Evolutionary conservation across 2,888 invertebrate genomes (phyloP).

Genomic region (Netelia fuscicornis): DNA sequence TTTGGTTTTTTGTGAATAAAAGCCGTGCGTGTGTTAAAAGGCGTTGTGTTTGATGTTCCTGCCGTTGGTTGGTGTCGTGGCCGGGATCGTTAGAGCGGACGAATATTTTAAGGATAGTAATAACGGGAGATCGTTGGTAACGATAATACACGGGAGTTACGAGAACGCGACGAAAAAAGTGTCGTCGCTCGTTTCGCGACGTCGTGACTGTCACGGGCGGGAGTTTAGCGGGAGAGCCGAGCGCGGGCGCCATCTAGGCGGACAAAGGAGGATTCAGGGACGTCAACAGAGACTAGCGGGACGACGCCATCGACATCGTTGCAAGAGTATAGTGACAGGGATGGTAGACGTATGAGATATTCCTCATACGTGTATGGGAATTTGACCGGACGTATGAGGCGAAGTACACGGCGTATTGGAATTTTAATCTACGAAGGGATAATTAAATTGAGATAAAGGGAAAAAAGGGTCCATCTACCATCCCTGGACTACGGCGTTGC

Average conservation of each 20-base stretch:
- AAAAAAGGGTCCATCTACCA: too few relatives aligned
- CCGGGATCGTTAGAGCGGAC: constrained; percentile 60
- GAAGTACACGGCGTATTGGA: too few relatives aligned
- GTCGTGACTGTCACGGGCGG: constrained; percentile 17
- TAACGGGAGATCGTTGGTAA: background rate
- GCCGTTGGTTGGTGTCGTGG: constrained; percentile 50
- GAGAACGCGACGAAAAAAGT: constrained; percentile 24
- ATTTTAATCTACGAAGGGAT: too few relatives aligned
- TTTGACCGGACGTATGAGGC: too few relatives aligned
- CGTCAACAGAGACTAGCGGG: constrained; percentile 33
- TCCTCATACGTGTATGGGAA: too few relatives aligned
- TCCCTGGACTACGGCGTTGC: background rate
- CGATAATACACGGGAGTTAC: background rate
- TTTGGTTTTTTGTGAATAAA: background rate
- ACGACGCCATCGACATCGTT: constrained; percentile 57
- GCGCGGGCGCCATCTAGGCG: constrained; percentile 60
- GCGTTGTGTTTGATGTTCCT: constrained; percentile 63
- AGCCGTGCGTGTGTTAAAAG: background rate
- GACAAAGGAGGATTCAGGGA: constrained; percentile 1
- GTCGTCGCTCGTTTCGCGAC: constrained; percentile 32
- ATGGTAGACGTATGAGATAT: too few relatives aligned
- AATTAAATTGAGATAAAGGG: too few relatives aligned
- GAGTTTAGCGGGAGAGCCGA: constrained; percentile 22
- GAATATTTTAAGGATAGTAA: background rate
- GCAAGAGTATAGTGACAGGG: background rate